Conservation (phyloP, 1,140 invertebrate species). For the Heliconius eleuchia region DNA sequence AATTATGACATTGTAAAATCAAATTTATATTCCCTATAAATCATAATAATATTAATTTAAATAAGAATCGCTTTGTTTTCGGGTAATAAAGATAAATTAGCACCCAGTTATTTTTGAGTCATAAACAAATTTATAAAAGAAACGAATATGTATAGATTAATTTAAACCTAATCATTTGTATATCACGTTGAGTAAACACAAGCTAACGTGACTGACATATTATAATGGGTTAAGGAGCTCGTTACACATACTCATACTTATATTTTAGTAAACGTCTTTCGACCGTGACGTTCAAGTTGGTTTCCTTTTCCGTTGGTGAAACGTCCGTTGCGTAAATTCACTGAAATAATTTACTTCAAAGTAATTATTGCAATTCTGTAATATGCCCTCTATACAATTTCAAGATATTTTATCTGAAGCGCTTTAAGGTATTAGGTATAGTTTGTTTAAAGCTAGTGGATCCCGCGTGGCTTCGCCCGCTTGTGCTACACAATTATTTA, state of each 20-base stretch:
- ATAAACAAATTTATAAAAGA: not conserved
- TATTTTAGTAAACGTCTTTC: slow-evolving; percentile 43
- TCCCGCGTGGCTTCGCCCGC: too few relatives aligned
- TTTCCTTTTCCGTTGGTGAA: slow-evolving; percentile 71
- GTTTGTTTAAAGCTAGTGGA: too few relatives aligned
- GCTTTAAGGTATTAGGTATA: not conserved
- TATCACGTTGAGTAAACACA: slow-evolving; percentile 1
- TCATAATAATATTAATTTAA: too few relatives aligned
- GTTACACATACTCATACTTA: slow-evolving; percentile 20
- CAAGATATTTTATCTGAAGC: not conserved
- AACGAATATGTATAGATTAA: not conserved
- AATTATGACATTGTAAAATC: too few relatives aligned
- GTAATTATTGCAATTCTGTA: slow-evolving; percentile 5
- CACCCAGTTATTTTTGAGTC: not conserved
- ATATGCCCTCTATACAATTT: not conserved
- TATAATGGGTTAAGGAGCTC: slow-evolving; percentile 19
- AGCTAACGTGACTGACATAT: slow-evolving; percentile 12
- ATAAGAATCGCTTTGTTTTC: not conserved
- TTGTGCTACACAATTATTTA: too few relatives aligned
- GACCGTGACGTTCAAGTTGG: slow-evolving; percentile 52
- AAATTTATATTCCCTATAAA: too few relatives aligned
- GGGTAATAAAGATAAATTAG: not conserved
- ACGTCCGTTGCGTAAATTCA: slow-evolving; percentile 56
- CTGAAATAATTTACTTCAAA: slow-evolving; percentile 31
- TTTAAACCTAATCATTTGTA: not conserved